A percentile compares a stretch with the other conserved stretches of the same genome.
These are phyloP conservation scores for Eumaeus atala DNA, from an alignment of 1,140 invertebrate genomes.

Conservation along the genomic window DNA sequence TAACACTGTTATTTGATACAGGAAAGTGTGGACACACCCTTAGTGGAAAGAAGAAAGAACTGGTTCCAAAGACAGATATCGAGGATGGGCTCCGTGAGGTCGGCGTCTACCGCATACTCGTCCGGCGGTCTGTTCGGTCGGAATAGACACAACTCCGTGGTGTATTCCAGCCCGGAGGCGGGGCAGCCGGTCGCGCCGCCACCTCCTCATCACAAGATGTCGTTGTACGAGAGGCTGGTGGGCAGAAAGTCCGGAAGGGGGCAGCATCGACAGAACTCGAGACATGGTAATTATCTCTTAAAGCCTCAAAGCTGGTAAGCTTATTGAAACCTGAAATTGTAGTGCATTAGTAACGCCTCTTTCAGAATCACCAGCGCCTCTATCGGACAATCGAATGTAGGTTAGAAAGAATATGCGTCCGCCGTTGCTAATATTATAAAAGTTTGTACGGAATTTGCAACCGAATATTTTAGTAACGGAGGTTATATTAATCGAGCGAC, in stretches of 20 bases:
- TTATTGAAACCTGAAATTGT: too few relatives aligned
- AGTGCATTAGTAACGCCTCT: too few relatives aligned
- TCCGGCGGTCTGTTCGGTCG: slow-evolving; percentile 84
- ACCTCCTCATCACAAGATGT: slow-evolving; percentile 79
- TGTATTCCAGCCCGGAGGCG: slow-evolving; percentile 86
- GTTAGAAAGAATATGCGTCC: too few relatives aligned
- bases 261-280: slow-evolving; percentile 77
- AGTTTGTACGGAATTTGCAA: too few relatives aligned
- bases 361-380: too few relatives aligned
- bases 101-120: slow-evolving; percentile 88
- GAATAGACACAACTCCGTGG: slow-evolving; percentile 80
- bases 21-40: slow-evolving; percentile 91
- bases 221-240: slow-evolving; percentile 85
- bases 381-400: too few relatives aligned
- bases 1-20: slow-evolving; percentile 68
- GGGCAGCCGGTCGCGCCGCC: slow-evolving; percentile 71
- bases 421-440: too few relatives aligned
- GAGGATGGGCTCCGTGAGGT: slow-evolving; percentile 86
- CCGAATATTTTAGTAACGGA: too few relatives aligned
- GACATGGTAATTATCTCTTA: slow-evolving; percentile 78
- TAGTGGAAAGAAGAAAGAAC: slow-evolving; percentile 88
- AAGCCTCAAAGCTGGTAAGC: too few relatives aligned
- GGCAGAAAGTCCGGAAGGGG: slow-evolving; percentile 84
- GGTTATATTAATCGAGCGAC: too few relatives aligned
- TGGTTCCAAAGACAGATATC: slow-evolving; percentile 90